phyloP scores from a whole-genome alignment of 2,797 vertebrate species.

The Pipistrellus nathusii region DNA sequence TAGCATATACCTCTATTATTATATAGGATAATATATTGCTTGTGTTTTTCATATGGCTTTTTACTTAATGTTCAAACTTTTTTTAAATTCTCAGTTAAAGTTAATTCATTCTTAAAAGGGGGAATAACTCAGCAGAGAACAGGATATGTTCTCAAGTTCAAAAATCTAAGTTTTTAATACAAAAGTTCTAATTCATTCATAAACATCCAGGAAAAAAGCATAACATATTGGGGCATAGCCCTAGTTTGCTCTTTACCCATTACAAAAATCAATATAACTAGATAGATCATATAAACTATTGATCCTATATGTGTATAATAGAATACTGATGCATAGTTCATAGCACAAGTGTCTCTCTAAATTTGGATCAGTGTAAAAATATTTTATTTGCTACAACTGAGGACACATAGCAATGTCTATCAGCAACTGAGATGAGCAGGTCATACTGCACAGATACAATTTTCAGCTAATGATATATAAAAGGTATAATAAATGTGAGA shows the following conservation, averaged over 20 bases:
- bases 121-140: not conserved
- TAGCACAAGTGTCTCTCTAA: not conserved
- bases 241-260: not conserved
- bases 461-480: constrained; percentile 31
- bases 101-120: not conserved
- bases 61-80: not conserved
- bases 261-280: constrained; percentile 44
- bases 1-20: too few species aligned
- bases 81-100: not conserved
- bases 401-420: not conserved
- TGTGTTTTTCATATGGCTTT: not conserved
- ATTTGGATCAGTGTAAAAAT: constrained; percentile 21
- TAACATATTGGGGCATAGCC: not conserved
- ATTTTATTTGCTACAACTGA: not conserved
- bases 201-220: not conserved
- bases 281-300: not conserved
- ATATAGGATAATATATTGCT: not conserved
- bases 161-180: not conserved
- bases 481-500: constrained; percentile 8
- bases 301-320: not conserved
- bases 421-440: not conserved
- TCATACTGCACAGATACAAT: not conserved
- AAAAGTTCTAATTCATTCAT: constrained; percentile 13
- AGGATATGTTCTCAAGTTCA: not conserved
- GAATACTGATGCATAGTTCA: not conserved